A percentile compares a stretch with the other conserved stretches of the same genome.
These are phyloP conservation scores for Chaenogobius annularis DNA, from an alignment of 2,113 vertebrate genomes.

Conservation along the genomic window DNA sequence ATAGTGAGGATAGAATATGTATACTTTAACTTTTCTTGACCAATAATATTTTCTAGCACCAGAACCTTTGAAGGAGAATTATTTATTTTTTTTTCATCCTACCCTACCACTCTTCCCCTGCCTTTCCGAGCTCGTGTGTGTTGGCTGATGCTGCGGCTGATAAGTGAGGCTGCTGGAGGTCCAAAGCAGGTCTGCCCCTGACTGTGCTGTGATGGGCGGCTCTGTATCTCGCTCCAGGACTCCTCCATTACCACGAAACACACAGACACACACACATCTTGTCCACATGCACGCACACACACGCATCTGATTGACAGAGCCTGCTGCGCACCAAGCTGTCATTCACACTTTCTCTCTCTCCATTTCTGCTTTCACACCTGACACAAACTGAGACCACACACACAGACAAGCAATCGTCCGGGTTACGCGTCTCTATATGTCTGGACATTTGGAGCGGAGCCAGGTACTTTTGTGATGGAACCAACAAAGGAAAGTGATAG, in stretches of 20 bases:
- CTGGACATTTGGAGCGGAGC: slow-evolving; percentile 29
- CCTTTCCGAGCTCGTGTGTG: slow-evolving; percentile 44
- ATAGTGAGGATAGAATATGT: no score
- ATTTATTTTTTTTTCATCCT: not conserved
- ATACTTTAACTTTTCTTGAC: not conserved
- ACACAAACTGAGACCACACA: slow-evolving; percentile 16
- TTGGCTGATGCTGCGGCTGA: slow-evolving; percentile 32
- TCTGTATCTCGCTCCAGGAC: slow-evolving; percentile 37
- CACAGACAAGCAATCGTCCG: slow-evolving; percentile 9
- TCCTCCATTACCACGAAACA: slow-evolving; percentile 9
- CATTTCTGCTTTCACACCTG: not conserved
- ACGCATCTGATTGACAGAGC: slow-evolving; percentile 53
- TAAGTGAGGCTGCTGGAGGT: slow-evolving; percentile 53
- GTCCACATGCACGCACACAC: slow-evolving; percentile 2
- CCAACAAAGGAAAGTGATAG: not conserved
- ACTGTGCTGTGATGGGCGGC: slow-evolving; percentile 58
- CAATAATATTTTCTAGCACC: not conserved
- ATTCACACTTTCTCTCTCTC: slow-evolving; percentile 47
- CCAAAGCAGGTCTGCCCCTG: slow-evolving; percentile 26
- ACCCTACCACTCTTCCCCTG: slow-evolving; percentile 7
- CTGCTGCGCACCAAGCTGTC: slow-evolving; percentile 55
- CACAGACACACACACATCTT: slow-evolving; percentile 1
- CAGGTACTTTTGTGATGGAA: slow-evolving; percentile 9
- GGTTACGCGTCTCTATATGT: slow-evolving; percentile 34
- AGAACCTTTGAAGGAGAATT: not conserved